Conservation (phyloP, 2,797 vertebrate genomes). For the Mormyrus proboscirostris region DNA sequence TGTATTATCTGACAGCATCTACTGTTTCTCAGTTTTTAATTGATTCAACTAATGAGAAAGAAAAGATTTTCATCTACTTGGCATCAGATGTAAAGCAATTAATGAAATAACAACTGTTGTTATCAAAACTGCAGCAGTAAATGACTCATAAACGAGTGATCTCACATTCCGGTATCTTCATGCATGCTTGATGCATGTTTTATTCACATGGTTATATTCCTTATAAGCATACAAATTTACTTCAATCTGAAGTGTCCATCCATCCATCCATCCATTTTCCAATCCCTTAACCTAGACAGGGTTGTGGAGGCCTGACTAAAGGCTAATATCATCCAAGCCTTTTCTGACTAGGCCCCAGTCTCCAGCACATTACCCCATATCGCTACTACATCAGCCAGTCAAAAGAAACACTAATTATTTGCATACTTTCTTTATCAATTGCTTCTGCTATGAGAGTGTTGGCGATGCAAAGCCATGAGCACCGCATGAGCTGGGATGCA, state of each 20-base stretch:
- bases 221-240: neutral
- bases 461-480: neutral
- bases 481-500: too few relatives aligned
- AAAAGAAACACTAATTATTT: neutral
- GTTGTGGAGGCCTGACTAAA: neutral
- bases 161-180: neutral
- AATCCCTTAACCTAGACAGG: neutral
- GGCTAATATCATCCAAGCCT: neutral
- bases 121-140: neutral
- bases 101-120: neutral
- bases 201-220: neutral
- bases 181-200: neutral
- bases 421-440: neutral
- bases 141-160: neutral
- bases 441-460: neutral
- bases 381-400: neutral
- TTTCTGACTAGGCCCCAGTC: neutral
- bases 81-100: neutral
- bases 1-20: neutral
- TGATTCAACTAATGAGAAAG: slow-evolving; percentile 12
- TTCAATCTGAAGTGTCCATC: neutral
- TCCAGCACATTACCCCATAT: neutral
- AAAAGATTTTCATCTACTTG: neutral
- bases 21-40: slow-evolving; percentile 1
- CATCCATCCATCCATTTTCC: neutral